Percentiles rank a stretch among this genome's conserved stretches.
Evolutionary conservation across 2,888 invertebrate genomes (phyloP).

Genomic region (Gnatocerus cornutus): DNA sequence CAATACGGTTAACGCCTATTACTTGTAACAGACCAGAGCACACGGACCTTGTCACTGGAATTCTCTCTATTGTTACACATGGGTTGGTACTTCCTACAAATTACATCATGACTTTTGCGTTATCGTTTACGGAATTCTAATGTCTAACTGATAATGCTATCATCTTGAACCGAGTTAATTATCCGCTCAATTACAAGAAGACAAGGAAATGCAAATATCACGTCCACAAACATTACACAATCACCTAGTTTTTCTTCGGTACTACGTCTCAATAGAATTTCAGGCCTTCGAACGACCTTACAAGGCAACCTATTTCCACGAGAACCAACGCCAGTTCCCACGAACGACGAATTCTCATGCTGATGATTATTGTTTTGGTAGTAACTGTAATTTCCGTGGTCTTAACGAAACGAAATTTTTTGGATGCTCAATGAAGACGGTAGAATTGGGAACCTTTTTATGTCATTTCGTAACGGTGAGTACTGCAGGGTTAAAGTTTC

Average conservation of each 20-base stretch:
- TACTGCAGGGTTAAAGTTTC: constrained; percentile 18
- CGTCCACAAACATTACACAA: constrained; percentile 5
- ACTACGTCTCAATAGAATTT: constrained; percentile 28
- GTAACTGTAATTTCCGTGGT: constrained; percentile 34
- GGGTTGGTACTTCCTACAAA: constrained; percentile 25
- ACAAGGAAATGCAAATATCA: constrained; percentile 27
- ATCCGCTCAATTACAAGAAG: constrained; percentile 22
- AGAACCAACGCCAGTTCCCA: constrained; percentile 59
- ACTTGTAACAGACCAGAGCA: not conserved
- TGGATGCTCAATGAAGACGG: too few species aligned
- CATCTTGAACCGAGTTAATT: constrained; percentile 17
- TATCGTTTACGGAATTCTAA: constrained; percentile 7
- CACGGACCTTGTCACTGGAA: constrained; percentile 4
- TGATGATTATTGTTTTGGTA: constrained; percentile 37
- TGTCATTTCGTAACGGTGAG: constrained; percentile 17
- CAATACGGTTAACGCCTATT: constrained; percentile 14
- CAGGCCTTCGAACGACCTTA: constrained; percentile 59
- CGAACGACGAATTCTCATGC: constrained; percentile 49
- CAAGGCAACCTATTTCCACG: constrained; percentile 61
- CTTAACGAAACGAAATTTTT: constrained; percentile 9
- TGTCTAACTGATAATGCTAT: constrained; percentile 14
- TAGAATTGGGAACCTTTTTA: constrained; percentile 1
- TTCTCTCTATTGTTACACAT: constrained; percentile 14
- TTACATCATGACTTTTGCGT: constrained; percentile 17
- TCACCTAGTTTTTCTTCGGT: constrained; percentile 4